phyloP scores from a whole-genome alignment of 2,888 invertebrate genomes.

The Andrena marginata region DNA sequence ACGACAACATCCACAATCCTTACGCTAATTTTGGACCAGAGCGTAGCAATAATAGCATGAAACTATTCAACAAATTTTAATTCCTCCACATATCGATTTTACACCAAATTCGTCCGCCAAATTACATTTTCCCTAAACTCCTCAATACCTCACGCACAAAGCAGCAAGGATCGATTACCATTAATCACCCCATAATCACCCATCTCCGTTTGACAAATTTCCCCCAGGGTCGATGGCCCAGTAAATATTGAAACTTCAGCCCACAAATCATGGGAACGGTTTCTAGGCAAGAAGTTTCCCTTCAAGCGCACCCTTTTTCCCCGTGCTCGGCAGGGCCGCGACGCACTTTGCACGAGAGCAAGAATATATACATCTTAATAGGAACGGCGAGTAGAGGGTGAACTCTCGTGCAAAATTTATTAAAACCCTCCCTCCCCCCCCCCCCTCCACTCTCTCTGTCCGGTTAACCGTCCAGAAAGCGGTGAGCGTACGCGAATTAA shows the following conservation, averaged over 20 bases:
- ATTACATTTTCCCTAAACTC: background rate
- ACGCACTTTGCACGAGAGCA: conserved; percentile 27
- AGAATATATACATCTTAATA: conserved; percentile 62
- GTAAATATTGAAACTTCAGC: conserved; percentile 43
- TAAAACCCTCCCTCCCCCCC: conserved; percentile 48
- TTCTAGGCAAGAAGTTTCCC: conserved; percentile 32
- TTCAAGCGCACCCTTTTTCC: conserved; percentile 30
- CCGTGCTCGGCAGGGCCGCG: background rate
- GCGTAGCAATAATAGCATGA: too few relatives aligned
- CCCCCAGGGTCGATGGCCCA: background rate
- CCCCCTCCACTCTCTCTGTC: conserved; percentile 12
- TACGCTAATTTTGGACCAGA: too few relatives aligned
- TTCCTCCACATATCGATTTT: too few relatives aligned
- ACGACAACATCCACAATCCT: too few relatives aligned
- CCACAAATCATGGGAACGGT: conserved; percentile 34
- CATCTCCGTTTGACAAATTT: conserved; percentile 26
- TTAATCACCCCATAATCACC: background rate
- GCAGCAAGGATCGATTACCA: background rate
- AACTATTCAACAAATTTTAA: too few relatives aligned
- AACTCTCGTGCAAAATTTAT: conserved; percentile 61
- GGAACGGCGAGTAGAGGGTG: conserved; percentile 49
- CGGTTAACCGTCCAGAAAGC: conserved; percentile 63
- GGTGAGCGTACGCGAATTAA: conserved; percentile 63
- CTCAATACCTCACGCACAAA: background rate
- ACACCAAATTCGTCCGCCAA: background rate